These are phyloP conservation scores for Bombus impatiens DNA, from an alignment of 1,140 invertebrate species.

Conservation along the genomic window DNA sequence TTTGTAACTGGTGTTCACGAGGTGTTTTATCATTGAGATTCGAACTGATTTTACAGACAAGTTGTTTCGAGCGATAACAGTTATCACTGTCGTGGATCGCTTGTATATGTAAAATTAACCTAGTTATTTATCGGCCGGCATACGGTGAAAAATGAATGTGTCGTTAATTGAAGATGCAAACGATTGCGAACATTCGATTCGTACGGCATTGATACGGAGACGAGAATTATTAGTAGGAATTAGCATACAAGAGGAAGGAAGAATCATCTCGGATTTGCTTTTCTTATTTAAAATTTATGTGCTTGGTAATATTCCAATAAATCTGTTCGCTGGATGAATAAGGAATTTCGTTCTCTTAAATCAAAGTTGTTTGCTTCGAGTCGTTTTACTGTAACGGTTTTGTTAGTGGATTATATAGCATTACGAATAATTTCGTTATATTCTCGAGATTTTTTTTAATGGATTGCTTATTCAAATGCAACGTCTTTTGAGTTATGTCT, in stretches of 20 bases:
- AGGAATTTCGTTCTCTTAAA: conserved; percentile 8
- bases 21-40: not conserved
- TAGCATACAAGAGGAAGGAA: conserved; percentile 29
- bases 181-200: conserved; percentile 11
- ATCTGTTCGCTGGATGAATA: conserved; percentile 13
- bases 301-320: conserved; percentile 34
- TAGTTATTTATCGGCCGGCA: not conserved
- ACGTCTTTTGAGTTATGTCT: not conserved
- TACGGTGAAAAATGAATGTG: not conserved
- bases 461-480: not conserved
- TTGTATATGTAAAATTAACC: conserved; percentile 14
- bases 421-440: conserved; percentile 2
- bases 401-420: not conserved
- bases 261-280: conserved; percentile 19
- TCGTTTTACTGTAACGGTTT: not conserved
- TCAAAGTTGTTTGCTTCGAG: conserved; percentile 3
- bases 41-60: conserved; percentile 15
- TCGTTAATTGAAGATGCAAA: conserved; percentile 29
- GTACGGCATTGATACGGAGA: not conserved
- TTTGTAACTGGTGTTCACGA: not conserved
- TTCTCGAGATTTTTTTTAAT: not conserved
- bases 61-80: conserved; percentile 11
- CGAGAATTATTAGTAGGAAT: conserved; percentile 27
- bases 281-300: conserved; percentile 35
- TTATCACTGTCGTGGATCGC: not conserved